A percentile compares a stretch with the other conserved stretches of the same genome.
These are phyloP conservation scores for Zaprionus kolodkinae DNA, from an alignment of 1,140 invertebrate species.

Conservation along the genomic window DNA sequence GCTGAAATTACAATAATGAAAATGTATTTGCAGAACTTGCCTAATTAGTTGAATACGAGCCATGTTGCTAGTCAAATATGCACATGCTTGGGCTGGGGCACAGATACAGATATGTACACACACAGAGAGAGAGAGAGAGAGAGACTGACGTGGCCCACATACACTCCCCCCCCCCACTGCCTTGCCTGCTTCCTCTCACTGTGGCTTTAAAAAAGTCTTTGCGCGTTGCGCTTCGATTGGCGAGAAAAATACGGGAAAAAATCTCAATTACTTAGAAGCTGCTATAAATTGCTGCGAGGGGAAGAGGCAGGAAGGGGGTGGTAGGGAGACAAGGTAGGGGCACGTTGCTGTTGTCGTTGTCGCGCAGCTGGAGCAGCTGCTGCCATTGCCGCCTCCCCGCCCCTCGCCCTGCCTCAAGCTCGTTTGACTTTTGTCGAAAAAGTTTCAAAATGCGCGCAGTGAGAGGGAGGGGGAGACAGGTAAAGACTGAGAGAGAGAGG, in stretches of 20 bases:
- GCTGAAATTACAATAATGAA: conserved; percentile 78
- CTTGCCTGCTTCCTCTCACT: background rate
- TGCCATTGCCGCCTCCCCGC: conserved; percentile 21
- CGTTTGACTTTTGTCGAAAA: conserved; percentile 56
- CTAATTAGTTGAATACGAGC: conserved; percentile 82
- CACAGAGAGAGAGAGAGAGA: no score
- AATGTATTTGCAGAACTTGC: conserved; percentile 80
- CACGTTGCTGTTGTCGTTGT: conserved; percentile 51
- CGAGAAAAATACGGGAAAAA: conserved; percentile 19
- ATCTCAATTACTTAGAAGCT: conserved; percentile 57
- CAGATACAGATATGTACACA: conserved; percentile 45
- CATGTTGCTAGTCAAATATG: conserved; percentile 79
- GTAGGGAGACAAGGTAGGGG: background rate
- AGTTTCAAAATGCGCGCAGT: conserved; percentile 29
- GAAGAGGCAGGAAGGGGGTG: background rate
- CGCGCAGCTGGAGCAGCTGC: conserved; percentile 66
- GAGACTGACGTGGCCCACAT: background rate
- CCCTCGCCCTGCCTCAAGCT: no score
- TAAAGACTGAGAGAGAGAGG: background rate
- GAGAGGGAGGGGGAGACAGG: background rate
- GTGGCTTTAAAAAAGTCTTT: background rate
- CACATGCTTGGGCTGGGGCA: conserved; percentile 61
- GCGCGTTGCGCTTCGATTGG: conserved; percentile 16
- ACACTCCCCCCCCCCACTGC: conserved; percentile 1
- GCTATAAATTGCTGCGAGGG: conserved; percentile 45